Base-by-base conservation (phyloP, 1,140 invertebrate species). In the Pseudomyrmex sp. region DNA sequence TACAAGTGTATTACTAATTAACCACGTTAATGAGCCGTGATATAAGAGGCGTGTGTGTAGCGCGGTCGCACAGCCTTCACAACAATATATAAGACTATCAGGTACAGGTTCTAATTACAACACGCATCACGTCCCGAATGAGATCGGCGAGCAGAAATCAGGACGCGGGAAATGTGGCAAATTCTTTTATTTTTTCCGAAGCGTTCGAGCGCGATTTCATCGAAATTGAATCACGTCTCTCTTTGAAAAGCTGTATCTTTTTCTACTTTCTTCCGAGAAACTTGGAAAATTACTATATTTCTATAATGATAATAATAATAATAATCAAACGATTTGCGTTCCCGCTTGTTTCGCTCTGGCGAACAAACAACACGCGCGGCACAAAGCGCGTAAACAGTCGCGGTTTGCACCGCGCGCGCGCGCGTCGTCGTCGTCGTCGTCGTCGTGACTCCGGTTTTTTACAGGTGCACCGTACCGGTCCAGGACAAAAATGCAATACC, bases 1-100 rank as follows among this genome's bases (percentile, higher is more conserved):
- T 87, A 87, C 73, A 62, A 54, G 83, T 87, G 68, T 73, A 58
- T 68, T 56, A 79, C 59, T 87, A 88, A 88, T 88, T 88, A 88
- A 69, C 50, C 58, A 87, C 74, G 56, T 88, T 87, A 87, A 84
- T 87, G 82, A 88, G 58, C 52, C 86, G 74, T 84, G 85, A 87
- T 84, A 87, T 79, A 79, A 88, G 85, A 87, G 62, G 68, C 83
- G 77, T n/a, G 50, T 50, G 54, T 70, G 68, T 86, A 26, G 10
- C 65, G n/a, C 50, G 84, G 4, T 52, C 56, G 56, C 56, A 75
- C 61, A 26, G n/a, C 26, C n/a, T n/a, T n/a, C 35, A 44, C 18
- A 20, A 35, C 69, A 61, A 87, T 68, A 35, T 35, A 35, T 5
- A 35, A 46, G 26, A 75, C 56, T n/a, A 74, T 73, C 68, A 18